These are phyloP conservation scores for Amazona guildingii DNA, from an alignment of 2,113 vertebrate species.

Conservation along the genomic window DNA sequence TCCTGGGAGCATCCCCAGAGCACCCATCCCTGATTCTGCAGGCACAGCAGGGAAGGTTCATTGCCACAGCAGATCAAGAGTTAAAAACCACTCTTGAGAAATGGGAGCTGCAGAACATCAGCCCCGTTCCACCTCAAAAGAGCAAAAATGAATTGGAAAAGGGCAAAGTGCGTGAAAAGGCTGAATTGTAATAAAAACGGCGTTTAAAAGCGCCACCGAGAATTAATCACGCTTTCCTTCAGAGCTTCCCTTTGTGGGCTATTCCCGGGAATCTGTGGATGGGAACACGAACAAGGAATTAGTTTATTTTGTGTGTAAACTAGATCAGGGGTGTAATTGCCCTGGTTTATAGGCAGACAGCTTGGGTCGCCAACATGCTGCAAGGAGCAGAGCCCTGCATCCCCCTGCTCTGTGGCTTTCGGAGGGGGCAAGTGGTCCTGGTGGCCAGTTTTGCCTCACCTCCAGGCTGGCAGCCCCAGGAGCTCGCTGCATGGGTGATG, in stretches of 20 bases:
- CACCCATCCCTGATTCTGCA: not conserved
- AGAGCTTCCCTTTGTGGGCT: not conserved
- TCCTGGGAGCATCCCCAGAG: not conserved
- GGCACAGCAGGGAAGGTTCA: not conserved
- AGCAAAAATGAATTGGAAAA: conserved; percentile 66
- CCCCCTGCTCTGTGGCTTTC: not conserved
- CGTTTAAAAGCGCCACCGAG: conserved; percentile 49
- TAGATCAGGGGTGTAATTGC: not conserved
- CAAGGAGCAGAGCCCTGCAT: not conserved
- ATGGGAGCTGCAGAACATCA: conserved; percentile 36
- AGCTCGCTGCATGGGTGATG: fast-evolving
- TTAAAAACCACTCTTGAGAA: conserved; percentile 16
- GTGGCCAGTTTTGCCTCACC: not conserved
- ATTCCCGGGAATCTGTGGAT: not conserved
- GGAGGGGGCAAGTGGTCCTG: fast-evolving
- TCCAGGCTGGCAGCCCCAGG: not conserved
- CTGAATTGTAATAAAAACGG: conserved; percentile 56
- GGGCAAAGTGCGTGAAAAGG: conserved; percentile 51
- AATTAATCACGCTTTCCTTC: conserved; percentile 48
- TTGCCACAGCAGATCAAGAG: not conserved
- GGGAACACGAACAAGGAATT: not conserved
- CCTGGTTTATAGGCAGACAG: not conserved
- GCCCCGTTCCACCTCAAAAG: conserved; percentile 55
- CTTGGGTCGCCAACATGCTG: not conserved
- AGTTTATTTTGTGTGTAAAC: not conserved